Evolutionary conservation across 2,888 invertebrate genomes (phyloP).

Genomic region (Pachydiplax longipennis): DNA sequence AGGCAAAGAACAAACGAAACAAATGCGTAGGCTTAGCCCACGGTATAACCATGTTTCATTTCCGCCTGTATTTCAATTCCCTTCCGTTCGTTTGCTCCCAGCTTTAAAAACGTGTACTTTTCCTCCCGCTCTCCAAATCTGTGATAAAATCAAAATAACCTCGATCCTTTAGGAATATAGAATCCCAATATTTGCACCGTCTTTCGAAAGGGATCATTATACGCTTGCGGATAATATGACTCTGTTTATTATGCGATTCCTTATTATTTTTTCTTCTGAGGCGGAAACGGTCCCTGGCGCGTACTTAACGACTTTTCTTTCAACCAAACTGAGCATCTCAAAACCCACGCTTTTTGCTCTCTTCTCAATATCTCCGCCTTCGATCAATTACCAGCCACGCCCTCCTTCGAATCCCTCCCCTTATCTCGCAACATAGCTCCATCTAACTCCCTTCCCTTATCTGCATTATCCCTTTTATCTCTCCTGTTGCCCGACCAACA

Average conservation of each 20-base stretch:
- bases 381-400: not conserved
- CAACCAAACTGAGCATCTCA: not conserved
- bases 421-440: too few species aligned
- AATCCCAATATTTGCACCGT: not conserved
- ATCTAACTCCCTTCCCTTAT: not conserved
- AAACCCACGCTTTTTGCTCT: not conserved
- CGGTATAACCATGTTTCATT: not conserved
- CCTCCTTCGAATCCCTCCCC: not conserved
- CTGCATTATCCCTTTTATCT: not conserved
- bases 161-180: not conserved
- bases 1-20: not conserved
- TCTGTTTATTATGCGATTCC: not conserved
- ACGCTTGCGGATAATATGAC: not conserved
- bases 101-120: not conserved
- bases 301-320: not conserved
- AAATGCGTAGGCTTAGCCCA: not conserved
- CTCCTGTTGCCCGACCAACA: not conserved
- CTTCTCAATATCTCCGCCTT: not conserved
- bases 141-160: not conserved
- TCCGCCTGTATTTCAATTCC: not conserved
- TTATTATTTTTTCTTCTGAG: not conserved
- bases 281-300: not conserved
- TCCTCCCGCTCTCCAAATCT: too few species aligned
- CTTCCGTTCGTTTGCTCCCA: not conserved
- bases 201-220: not conserved